Conservation (phyloP, 92 coral and sea anemone genomes). For the Isaurus tuberculatus region DNA sequence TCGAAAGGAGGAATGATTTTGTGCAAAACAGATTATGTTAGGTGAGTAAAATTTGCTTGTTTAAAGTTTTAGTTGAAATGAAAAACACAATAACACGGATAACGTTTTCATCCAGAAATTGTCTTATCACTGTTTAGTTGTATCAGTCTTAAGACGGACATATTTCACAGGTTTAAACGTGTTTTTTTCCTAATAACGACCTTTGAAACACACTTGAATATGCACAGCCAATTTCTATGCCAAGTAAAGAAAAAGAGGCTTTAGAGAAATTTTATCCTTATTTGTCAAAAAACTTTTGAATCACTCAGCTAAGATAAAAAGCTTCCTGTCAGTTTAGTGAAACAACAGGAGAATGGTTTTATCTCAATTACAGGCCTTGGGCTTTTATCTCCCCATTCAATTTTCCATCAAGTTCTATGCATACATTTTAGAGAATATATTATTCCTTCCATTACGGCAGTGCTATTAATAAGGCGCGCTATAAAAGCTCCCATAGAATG, state of each 20-base stretch:
- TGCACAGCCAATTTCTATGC: slow-evolving; percentile 14
- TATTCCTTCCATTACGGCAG: slow-evolving; percentile 69
- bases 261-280: slow-evolving; percentile 29
- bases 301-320: slow-evolving; percentile 43
- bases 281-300: slow-evolving; percentile 32
- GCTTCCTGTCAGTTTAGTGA: slow-evolving; percentile 43
- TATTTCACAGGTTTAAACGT: slow-evolving; percentile 9
- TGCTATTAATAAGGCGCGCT: slow-evolving; percentile 75
- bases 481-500: slow-evolving; percentile 62
- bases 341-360: slow-evolving; percentile 65
- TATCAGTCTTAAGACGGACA: slow-evolving; percentile 25
- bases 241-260: slow-evolving; percentile 12
- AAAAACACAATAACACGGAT: not conserved
- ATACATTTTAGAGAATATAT: slow-evolving; percentile 73
- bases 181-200: slow-evolving; percentile 15
- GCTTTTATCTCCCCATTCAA: slow-evolving; percentile 63
- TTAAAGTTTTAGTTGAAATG: slow-evolving; percentile 3
- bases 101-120: not conserved
- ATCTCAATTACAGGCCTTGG: slow-evolving; percentile 66
- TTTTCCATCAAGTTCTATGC: slow-evolving; percentile 64
- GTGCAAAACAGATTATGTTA: slow-evolving; percentile 93
- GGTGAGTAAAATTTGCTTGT: slow-evolving; percentile 64
- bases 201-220: not conserved
- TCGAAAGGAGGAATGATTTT: slow-evolving; percentile 97
- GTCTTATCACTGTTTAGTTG: slow-evolving; percentile 4